phyloP scores from a whole-genome alignment of 2,888 invertebrate genomes.

The Tipula confusa region DNA sequence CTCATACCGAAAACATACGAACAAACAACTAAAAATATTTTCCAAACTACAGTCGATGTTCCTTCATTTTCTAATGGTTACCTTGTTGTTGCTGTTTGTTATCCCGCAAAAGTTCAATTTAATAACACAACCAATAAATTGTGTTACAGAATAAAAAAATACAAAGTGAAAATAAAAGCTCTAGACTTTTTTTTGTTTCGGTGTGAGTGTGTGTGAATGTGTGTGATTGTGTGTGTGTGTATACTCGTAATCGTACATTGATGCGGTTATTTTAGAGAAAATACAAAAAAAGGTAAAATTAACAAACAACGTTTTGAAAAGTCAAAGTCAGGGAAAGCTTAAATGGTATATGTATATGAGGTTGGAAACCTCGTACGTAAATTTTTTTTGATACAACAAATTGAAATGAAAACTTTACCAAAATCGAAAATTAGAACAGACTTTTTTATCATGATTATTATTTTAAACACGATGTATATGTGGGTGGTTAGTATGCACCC shows the following conservation, averaged over 20 bases:
- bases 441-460: no score
- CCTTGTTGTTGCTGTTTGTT: not conserved
- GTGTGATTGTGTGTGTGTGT: no score
- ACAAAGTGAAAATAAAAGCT: not conserved
- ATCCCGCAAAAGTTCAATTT: not conserved
- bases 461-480: no score
- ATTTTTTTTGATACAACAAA: no score
- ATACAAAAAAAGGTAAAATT: no score
- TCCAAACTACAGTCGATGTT: not conserved
- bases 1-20: no score
- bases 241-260: no score
- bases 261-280: not conserved
- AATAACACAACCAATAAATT: slow-evolving; percentile 5
- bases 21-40: not conserved
- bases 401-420: no score
- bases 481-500: not conserved
- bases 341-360: not conserved
- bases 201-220: not conserved
- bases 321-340: not conserved
- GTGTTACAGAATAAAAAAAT: not conserved
- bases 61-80: not conserved
- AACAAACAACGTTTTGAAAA: not conserved
- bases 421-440: no score
- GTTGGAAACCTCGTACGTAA: no score
- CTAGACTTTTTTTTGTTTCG: not conserved